Conservation (phyloP, 2,113 vertebrate genomes). For the Sialia sialis region DNA sequence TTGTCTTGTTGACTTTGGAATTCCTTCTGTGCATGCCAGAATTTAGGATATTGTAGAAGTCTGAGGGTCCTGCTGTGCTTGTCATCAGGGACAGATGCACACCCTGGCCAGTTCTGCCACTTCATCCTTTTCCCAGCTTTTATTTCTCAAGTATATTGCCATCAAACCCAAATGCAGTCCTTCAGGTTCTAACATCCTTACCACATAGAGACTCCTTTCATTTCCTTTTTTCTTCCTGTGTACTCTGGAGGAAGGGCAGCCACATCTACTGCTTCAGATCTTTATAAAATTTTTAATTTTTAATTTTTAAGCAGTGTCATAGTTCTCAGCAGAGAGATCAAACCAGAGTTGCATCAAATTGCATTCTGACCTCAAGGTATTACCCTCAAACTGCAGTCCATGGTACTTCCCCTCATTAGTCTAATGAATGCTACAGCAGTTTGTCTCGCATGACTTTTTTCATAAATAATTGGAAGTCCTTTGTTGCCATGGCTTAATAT, state of each 20-base stretch:
- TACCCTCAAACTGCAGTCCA: conserved; percentile 26
- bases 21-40: background rate
- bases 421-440: conserved; percentile 48
- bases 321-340: conserved; percentile 12
- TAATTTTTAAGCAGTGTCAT: background rate
- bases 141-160: background rate
- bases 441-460: conserved; percentile 59
- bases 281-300: background rate
- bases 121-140: background rate
- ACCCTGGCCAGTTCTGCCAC: background rate
- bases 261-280: background rate
- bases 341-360: conserved; percentile 20
- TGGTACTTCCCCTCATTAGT: conserved; percentile 52
- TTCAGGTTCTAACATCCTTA: background rate
- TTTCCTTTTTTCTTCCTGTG: background rate
- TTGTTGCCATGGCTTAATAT: conserved; percentile 31
- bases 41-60: background rate
- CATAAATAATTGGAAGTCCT: conserved; percentile 59
- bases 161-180: background rate
- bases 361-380: conserved; percentile 54
- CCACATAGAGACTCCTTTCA: background rate
- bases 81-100: background rate
- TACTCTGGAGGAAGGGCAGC: background rate
- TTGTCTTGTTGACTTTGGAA: background rate
- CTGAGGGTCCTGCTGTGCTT: background rate